Base-by-base conservation (phyloP, 1,140 invertebrate species). In the Kradibia gibbosae region DNA sequence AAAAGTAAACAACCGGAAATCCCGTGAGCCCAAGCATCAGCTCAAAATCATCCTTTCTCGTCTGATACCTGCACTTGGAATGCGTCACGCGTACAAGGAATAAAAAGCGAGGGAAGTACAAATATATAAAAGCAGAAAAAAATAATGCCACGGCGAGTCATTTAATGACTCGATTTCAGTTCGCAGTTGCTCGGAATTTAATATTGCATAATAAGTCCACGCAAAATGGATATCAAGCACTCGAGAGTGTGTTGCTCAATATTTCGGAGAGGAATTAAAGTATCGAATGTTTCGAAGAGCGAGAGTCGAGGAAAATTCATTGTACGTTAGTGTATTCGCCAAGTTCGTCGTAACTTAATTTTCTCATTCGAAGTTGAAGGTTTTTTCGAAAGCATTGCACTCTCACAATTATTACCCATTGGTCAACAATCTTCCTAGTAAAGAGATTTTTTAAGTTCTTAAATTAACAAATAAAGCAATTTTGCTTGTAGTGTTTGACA, bases 171-270 rank as follows among this genome's bases (percentile, higher is more conserved):
- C 36, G 17, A 42, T 45, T 42, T 34, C 3, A 8, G 22, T 15
- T 15, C 39, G 22, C 11, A 28, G 11, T 25, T 28, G 25, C 5
- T 53, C n/a, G 36, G 65, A 78, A 71, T 78, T 71, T 4, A n/a
- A 55, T n/a, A 39, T 73, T 80, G 70, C 78, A 73, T 71, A 79
- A 72, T 72, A 34, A 55, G 15, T 22, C 39, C 57, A 22, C 3
- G 42, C 17, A 36, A 48, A 28, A 71, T 31, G 28, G 71, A 39
- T 78, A 45, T 20, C 34, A 22, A 39, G 45, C 20, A 42, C 72
- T 72, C 36, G 50, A 34, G 53, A 28, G n/a, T 57, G 22, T 17
- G 10, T 72, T 79, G 25, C 67, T 57, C 50, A 72, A 79, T 20
- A 28, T 78, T 65, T 65, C 15, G 17, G 39, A 17, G 74, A 48